Base-by-base conservation (phyloP, 2,888 invertebrate species). In the Drosophila merina region DNA sequence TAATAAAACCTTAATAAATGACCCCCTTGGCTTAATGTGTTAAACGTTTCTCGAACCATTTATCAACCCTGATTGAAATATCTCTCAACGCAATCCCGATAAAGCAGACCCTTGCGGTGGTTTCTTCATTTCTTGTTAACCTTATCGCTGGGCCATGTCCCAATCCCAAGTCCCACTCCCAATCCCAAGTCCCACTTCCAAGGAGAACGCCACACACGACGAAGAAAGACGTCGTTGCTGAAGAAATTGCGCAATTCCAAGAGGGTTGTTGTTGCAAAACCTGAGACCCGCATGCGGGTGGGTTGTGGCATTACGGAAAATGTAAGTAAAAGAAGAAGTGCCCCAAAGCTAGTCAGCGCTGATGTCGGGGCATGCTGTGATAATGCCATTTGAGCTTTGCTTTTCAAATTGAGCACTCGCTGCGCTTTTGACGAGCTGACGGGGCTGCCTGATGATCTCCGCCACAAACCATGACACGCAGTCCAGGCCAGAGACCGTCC, bases 321-420 rank as follows among this genome's bases (percentile, higher is more conserved):
- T 14, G 14, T 12, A 10, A 64, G n/a, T n/a, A n/a, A 51, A 30
- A 2, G 1, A 28, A 6, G 4, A 28, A 28, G 3, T 28, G 28
- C 5, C 6, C 4, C 28, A 28, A 14, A 45, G 7, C 6, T 42
- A 31, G 42, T 25, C 47, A 36, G 57, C 33, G 44, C 25, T 20
- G 9, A 9, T 33, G 33, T 28, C 36, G 73, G 71, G 58, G 86
- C 82, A 82, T 82, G 88, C 82, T 82, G 82, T 85, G 82, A 87
- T 87, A 82, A 82, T 82, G 79, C 88, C 59, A 55, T 70, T 72
- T 82, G 83, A 82, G 82, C 82, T 82, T 81, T 78, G 79, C 85
- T 84, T 81, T 86, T 85, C 71, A 73, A 79, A 81, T 87, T 85
- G 86, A 85, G 82, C 83, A 83, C 84, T 82, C 86, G 82, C 78